Percentiles rank a stretch among this genome's conserved stretches.
Evolutionary conservation across 2,797 vertebrate species (phyloP).

Genomic region (Falco cherrug): DNA sequence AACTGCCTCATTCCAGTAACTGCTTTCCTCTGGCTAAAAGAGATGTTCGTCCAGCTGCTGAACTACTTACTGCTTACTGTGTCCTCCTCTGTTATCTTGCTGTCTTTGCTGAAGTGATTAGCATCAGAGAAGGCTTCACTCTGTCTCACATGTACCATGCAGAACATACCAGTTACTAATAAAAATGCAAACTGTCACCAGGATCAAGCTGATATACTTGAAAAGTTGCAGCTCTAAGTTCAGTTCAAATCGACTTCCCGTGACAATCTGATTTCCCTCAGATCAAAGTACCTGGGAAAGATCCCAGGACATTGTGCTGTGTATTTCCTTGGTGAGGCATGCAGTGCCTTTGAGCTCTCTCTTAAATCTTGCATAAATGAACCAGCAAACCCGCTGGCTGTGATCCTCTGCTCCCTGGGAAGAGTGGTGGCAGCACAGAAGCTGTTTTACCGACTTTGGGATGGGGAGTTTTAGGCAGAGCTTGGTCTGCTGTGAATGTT

Average conservation of each 20-base stretch:
- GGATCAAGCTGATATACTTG: not conserved
- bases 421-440: not conserved
- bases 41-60: not conserved
- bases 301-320: not conserved
- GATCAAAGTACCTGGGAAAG: not conserved
- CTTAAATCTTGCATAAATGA: not conserved
- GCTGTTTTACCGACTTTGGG: not conserved
- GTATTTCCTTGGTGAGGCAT: not conserved
- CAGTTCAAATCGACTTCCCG: not conserved
- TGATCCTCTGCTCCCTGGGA: not conserved
- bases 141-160: not conserved
- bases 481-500: not conserved
- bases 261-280: not conserved
- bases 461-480: not conserved
- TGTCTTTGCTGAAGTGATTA: not conserved
- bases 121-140: not conserved
- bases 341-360: not conserved
- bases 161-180: not conserved
- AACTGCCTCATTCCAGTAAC: not conserved
- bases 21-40: not conserved
- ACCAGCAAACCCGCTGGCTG: not conserved
- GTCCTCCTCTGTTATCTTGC: not conserved
- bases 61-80: not conserved
- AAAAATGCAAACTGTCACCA: not conserved
- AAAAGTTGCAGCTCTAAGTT: not conserved